Percentiles rank a stretch among this genome's conserved stretches.
Conservation (phyloP, 2,113 vertebrate species). For the Poicephalus gulielmi region DNA sequence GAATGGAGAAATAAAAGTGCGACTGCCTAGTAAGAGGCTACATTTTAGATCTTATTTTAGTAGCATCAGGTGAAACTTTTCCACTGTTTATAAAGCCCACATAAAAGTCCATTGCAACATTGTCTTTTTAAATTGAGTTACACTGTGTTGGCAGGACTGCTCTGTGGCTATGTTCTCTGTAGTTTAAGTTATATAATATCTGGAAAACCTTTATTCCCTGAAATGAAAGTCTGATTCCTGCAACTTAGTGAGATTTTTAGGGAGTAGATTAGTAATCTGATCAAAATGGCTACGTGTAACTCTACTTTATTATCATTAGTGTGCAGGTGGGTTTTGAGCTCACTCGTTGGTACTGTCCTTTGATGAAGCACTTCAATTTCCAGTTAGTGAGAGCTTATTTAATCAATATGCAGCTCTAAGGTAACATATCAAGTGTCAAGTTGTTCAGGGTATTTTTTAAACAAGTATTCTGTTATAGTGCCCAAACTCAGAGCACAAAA, state of each 20-base stretch:
- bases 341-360: not conserved
- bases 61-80: not conserved
- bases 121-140: not conserved
- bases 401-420: not conserved
- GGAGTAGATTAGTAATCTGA: not conserved
- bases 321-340: not conserved
- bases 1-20: not conserved
- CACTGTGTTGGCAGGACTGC: not conserved
- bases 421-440: constrained; percentile 12
- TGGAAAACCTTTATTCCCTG: not conserved
- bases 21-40: not conserved
- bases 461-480: not conserved
- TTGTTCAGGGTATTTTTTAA: not conserved
- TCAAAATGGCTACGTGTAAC: not conserved
- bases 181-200: not conserved
- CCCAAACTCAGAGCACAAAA: not conserved
- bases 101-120: not conserved
- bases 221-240: not conserved
- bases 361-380: constrained; percentile 44
- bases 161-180: not conserved
- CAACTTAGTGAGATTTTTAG: not conserved
- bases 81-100: not conserved
- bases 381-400: constrained; percentile 28
- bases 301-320: not conserved
- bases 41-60: not conserved